These are phyloP conservation scores for Hemiprocne comata DNA, from an alignment of 2,113 vertebrate genomes.

Conservation along the genomic window DNA sequence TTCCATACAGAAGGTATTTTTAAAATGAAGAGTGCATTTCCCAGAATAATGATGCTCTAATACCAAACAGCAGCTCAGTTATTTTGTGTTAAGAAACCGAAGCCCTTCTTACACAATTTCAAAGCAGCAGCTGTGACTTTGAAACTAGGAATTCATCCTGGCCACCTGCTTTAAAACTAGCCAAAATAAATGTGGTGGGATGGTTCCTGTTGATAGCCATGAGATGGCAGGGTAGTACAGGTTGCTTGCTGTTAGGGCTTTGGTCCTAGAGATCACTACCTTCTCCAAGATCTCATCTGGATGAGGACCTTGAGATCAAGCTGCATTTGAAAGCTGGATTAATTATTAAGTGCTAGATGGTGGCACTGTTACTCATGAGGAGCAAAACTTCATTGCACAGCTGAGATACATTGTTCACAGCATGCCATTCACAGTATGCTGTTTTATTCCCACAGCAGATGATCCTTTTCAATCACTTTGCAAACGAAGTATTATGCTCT, in stretches of 20 bases:
- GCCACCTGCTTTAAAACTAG: slow-evolving; percentile 61
- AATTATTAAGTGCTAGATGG: not conserved
- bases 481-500: not conserved
- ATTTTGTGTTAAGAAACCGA: slow-evolving; percentile 67
- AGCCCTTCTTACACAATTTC: slow-evolving; percentile 71
- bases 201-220: slow-evolving; percentile 14
- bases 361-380: not conserved
- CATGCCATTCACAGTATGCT: not conserved
- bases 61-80: slow-evolving; percentile 68
- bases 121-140: slow-evolving; percentile 72
- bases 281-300: not conserved
- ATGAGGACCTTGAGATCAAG: not conserved
- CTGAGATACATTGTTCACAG: not conserved
- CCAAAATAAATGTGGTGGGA: slow-evolving; percentile 49
- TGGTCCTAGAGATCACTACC: not conserved
- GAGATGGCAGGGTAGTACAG: slow-evolving; percentile 36
- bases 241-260: not conserved
- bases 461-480: not conserved
- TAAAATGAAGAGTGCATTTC: slow-evolving; percentile 48
- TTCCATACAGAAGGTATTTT: slow-evolving; percentile 56
- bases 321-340: not conserved
- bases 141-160: slow-evolving; percentile 60
- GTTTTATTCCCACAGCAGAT: not conserved
- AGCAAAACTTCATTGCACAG: not conserved
- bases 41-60: slow-evolving; percentile 69